Conservation (phyloP, 2,888 invertebrate species). For the Amphipoea oculea region DNA sequence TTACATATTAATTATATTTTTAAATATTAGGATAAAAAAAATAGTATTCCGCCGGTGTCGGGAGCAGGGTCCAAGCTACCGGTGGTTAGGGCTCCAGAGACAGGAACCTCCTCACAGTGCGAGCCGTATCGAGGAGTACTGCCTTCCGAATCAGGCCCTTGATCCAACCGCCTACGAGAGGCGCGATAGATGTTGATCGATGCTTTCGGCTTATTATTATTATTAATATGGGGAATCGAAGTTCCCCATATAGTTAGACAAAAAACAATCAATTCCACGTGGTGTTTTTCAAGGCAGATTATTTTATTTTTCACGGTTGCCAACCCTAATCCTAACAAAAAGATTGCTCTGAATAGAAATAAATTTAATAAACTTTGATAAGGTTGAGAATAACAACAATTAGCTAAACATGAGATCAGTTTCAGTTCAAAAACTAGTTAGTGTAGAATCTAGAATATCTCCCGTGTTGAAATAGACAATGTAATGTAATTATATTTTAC, state of each 20-base stretch:
- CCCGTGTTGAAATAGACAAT: slow-evolving; percentile 10
- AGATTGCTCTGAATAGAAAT: slow-evolving; percentile 45
- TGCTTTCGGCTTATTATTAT: no score
- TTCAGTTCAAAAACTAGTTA: slow-evolving; percentile 28
- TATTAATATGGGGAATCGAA: no score
- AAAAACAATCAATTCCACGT: neutral
- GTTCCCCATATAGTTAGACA: neutral
- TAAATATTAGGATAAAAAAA: no score
- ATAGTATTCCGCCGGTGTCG: no score
- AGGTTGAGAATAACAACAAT: slow-evolving; percentile 54
- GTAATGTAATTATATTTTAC: slow-evolving; percentile 13
- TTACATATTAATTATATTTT: no score
- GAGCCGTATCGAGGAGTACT: no score
- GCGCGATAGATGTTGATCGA: no score
- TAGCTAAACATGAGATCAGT: slow-evolving; percentile 27
- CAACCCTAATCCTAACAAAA: slow-evolving; percentile 44
- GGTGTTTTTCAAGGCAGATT: neutral
- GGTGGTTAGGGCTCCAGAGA: no score
- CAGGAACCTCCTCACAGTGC: no score
- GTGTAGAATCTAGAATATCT: neutral
- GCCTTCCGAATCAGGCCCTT: no score
- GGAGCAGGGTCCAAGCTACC: no score
- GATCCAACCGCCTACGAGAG: no score
- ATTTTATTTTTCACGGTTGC: neutral
- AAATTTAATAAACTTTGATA: slow-evolving; percentile 55